Evolutionary conservation across 2,888 invertebrate species (phyloP).

Genomic region (Andrena bicolor): DNA sequence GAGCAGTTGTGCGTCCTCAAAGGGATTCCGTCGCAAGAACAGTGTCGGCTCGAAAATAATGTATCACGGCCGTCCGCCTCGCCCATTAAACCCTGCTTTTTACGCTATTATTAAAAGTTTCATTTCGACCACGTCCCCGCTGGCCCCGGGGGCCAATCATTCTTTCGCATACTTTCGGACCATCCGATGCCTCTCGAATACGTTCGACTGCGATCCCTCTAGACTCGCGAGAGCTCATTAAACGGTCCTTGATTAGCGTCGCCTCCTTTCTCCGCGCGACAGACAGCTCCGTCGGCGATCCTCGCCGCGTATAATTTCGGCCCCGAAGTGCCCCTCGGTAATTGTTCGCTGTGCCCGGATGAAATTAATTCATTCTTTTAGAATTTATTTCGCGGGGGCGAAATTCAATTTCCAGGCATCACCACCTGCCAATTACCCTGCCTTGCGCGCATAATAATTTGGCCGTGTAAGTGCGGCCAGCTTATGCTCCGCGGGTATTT

Average conservation of each 20-base stretch:
- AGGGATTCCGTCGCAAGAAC: slow-evolving; percentile 63
- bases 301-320: no score
- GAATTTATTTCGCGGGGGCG: slow-evolving; percentile 26
- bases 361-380: slow-evolving; percentile 35
- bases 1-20: slow-evolving; percentile 59
- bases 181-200: slow-evolving; percentile 14
- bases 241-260: slow-evolving; percentile 11
- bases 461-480: slow-evolving; percentile 17
- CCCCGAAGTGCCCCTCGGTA: not conserved
- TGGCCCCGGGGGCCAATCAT: not conserved
- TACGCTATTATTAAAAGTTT: slow-evolving; percentile 56
- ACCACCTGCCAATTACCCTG: slow-evolving; percentile 42
- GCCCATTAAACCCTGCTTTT: slow-evolving; percentile 49
- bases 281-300: not conserved
- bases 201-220: slow-evolving; percentile 2
- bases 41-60: slow-evolving; percentile 67
- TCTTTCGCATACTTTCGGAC: slow-evolving; percentile 17
- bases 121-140: slow-evolving; percentile 31
- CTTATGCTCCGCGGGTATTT: slow-evolving; percentile 42
- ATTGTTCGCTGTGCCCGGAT: not conserved
- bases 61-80: slow-evolving; percentile 42
- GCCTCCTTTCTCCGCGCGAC: not conserved
- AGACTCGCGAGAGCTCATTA: not conserved
- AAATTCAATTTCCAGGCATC: slow-evolving; percentile 42
- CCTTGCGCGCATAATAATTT: slow-evolving; percentile 38